phyloP scores from a whole-genome alignment of 2,797 vertebrate species.

The Mycteria americana region DNA sequence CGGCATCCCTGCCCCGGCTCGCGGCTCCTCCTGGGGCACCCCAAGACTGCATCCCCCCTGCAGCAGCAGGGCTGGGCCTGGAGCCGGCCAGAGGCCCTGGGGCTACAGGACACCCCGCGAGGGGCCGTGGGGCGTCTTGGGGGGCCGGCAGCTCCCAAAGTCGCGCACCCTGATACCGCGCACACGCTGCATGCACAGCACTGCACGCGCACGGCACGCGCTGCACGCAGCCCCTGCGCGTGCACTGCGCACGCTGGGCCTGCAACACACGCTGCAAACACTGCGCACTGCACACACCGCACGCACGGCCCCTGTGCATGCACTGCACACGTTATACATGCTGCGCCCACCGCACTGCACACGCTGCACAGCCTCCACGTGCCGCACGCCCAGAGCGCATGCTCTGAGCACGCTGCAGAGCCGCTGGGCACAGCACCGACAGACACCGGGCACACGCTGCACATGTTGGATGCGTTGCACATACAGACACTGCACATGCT shows the following conservation, averaged over 20 bases:
- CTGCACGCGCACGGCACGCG: accelerated
- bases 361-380: accelerated
- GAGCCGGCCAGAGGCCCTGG: accelerated
- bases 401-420: not conserved
- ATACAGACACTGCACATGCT: accelerated
- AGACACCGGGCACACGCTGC: accelerated
- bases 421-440: not conserved
- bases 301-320: accelerated
- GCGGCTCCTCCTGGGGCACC: accelerated
- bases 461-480: not conserved
- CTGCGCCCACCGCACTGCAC: not conserved
- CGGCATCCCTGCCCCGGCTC: not conserved
- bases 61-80: accelerated
- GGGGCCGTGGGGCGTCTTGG: accelerated
- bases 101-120: accelerated
- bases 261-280: not conserved
- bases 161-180: accelerated
- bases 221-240: not conserved
- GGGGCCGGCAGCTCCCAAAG: not conserved
- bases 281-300: not conserved
- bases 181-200: not conserved
- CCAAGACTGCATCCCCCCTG: not conserved
- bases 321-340: accelerated
- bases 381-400: accelerated
- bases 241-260: not conserved